Evolutionary conservation across 2,888 invertebrate genomes (phyloP), one percentile per base, ranked within the genome.

Genomic region (Dioctria rufipes): DNA sequence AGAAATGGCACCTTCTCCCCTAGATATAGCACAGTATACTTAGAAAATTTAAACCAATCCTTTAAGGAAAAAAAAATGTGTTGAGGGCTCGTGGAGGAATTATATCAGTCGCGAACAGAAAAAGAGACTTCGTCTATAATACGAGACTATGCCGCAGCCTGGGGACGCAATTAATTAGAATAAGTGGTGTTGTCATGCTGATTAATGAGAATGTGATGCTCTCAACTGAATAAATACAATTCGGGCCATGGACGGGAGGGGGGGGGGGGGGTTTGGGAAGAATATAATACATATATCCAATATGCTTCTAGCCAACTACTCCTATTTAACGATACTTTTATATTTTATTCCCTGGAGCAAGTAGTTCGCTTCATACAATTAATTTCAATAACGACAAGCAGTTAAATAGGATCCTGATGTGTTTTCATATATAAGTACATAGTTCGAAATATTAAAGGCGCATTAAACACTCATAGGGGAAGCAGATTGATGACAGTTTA

Each of bases 191-290:
- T 79, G 78, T 79, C 78, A 60, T 60, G 78, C 60, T 79, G 78
- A 79, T 79, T 79, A 79, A 79, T 79, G 78, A 79, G 43, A 79
- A 67, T 79, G 60, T 79, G 78, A 79, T 67, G 67, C 66, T 54
- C 65, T 46, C 6, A 37, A 13, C 49, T 51, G 11, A 46, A 73
- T 25, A 25, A 25, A 25, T 25, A 25, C 25, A 25, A 25, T 25
- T 0, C 25, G 2, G 25, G 25, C 25, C 0, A 2, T 0, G 25
- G 0, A 2, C 25, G 25, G 25, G 25, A 4, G n/a, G 43, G 9
- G 40, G 42, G 67, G 25, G 25, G 11, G n/a, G 43, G 9, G 40
- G 42, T 43, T 5, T 49, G 3, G 73, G 42, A 9, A 37, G 60
- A 42, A 42, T n/a, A 13, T 25, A 5, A 11, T n/a, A 40, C 60